Conservation (phyloP, 2,888 invertebrate species). For the Seira musarum region DNA sequence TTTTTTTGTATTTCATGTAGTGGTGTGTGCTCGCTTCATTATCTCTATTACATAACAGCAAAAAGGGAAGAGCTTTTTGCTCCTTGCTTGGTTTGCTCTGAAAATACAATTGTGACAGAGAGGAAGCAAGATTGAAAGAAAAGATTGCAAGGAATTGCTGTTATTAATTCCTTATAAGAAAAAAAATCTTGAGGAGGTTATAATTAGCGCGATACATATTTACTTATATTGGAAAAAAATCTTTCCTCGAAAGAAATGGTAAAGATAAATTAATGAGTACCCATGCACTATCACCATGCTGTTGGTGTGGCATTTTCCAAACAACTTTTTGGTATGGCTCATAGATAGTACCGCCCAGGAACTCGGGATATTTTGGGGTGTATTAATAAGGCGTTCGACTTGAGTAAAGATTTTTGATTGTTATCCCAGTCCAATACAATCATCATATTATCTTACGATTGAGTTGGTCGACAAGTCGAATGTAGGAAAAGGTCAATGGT, state of each 20-base stretch:
- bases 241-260: neutral
- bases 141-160: neutral
- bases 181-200: too few species aligned
- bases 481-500: too few species aligned
- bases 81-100: too few species aligned
- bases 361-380: neutral
- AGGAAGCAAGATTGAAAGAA: constrained; percentile 2
- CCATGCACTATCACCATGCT: too few species aligned
- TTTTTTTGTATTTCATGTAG: neutral
- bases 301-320: neutral
- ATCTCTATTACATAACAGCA: constrained; percentile 24
- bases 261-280: too few species aligned
- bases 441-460: too few species aligned
- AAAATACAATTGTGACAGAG: neutral
- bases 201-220: constrained; percentile 1
- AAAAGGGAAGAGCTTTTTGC: constrained; percentile 8
- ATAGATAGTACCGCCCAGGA: neutral
- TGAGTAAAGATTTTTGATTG: neutral
- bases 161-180: too few species aligned
- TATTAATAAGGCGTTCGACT: neutral
- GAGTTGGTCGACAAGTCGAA: too few species aligned
- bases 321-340: neutral
- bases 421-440: neutral
- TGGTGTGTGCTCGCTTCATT: neutral
- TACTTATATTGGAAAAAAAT: too few species aligned